A percentile compares a stretch with the other conserved stretches of the same genome.
Evolutionary conservation across 2,113 vertebrate species (phyloP).

Genomic region (Argyrosomus japonicus): DNA sequence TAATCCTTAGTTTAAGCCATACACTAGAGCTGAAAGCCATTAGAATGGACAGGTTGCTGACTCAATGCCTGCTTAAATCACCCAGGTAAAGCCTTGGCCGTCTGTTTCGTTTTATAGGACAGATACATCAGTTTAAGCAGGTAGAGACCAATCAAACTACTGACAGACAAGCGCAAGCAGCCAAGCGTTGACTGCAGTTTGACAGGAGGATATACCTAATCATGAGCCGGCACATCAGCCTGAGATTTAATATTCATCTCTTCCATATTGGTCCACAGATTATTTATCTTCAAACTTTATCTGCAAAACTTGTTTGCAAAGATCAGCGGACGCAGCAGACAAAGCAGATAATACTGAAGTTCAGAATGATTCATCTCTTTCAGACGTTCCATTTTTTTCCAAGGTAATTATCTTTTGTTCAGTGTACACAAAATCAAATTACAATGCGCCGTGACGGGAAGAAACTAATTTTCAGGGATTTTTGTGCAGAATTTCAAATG

Average conservation of each 20-base stretch:
- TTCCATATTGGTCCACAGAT: slow-evolving; percentile 2
- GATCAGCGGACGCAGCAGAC: not conserved
- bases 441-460: not conserved
- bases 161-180: slow-evolving; percentile 31
- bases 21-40: slow-evolving; percentile 35
- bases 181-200: slow-evolving; percentile 17
- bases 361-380: slow-evolving; percentile 21
- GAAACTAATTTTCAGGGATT: not conserved
- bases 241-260: slow-evolving; percentile 27
- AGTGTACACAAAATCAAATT: not conserved
- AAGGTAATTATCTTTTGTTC: not conserved
- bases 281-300: slow-evolving; percentile 36
- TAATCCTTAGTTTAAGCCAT: slow-evolving; percentile 24
- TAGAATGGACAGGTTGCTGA: slow-evolving; percentile 63
- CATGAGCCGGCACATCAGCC: slow-evolving; percentile 16
- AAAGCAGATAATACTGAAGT: not conserved
- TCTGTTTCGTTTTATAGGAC: slow-evolving; percentile 56
- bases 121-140: slow-evolving; percentile 56
- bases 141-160: slow-evolving; percentile 33
- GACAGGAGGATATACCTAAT: slow-evolving; percentile 37
- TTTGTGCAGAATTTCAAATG: not conserved
- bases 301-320: slow-evolving; percentile 4
- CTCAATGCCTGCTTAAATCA: slow-evolving; percentile 55
- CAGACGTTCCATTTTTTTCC: not conserved
- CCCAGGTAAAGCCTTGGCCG: slow-evolving; percentile 53